Conservation (phyloP, 2,888 invertebrate genomes). For the Aphelenchoides bicaudatus region DNA sequence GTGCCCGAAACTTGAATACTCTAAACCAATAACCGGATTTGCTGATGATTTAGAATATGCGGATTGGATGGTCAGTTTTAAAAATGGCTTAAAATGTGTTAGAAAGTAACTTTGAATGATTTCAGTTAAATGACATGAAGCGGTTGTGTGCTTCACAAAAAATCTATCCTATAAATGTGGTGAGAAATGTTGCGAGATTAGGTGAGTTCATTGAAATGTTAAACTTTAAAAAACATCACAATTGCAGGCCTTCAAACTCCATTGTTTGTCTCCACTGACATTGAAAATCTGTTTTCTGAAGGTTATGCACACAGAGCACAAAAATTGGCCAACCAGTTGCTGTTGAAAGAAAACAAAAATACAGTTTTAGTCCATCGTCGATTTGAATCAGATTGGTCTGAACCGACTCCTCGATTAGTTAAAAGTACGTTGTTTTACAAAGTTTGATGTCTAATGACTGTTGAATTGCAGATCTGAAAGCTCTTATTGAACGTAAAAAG, state of each 20-base stretch:
- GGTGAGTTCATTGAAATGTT: no score
- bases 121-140: constrained; percentile 4
- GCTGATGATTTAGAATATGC: background rate
- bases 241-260: constrained; percentile 21
- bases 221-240: no score
- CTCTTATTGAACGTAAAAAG: background rate
- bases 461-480: background rate
- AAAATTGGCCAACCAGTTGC: constrained; percentile 1
- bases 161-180: constrained; percentile 28
- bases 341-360: no score
- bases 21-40: background rate
- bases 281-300: constrained; percentile 26
- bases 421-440: no score
- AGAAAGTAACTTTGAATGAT: no score
- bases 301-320: constrained; percentile 25
- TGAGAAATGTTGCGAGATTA: constrained; percentile 23
- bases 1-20: constrained; percentile 4
- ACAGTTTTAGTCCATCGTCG: constrained; percentile 29
- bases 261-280: constrained; percentile 27
- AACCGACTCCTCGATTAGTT: constrained; percentile 3
- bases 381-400: constrained; percentile 19
- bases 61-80: constrained; percentile 3
- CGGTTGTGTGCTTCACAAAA: background rate
- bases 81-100: no score
- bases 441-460: no score